phyloP scores from a whole-genome alignment of 2,797 vertebrate genomes.

The Valencia hispanica region DNA sequence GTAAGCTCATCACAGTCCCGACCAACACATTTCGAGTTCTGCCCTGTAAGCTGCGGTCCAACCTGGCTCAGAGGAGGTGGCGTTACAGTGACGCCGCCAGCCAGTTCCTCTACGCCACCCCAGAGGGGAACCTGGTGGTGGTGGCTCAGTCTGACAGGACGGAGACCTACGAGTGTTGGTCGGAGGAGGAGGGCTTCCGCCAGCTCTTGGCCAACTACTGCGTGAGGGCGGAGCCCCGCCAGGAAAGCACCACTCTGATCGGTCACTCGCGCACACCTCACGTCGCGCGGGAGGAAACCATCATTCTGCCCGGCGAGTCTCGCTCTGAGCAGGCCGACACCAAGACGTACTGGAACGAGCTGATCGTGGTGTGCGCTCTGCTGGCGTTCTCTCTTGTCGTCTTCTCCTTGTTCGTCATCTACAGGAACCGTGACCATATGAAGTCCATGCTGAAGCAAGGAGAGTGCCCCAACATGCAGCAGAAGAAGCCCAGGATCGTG shows the following conservation, averaged over 20 bases:
- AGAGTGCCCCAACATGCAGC: conserved; percentile 83
- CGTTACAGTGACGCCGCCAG: conserved; percentile 75
- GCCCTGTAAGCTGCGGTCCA: conserved; percentile 88
- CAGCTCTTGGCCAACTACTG: conserved; percentile 92
- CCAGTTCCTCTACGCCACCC: conserved; percentile 84
- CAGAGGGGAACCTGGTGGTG: conserved; percentile 87
- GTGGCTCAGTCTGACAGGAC: conserved; percentile 81
- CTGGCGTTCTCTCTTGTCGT: conserved; percentile 78
- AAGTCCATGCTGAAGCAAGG: conserved; percentile 89
- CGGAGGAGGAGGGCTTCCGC: conserved; percentile 86
- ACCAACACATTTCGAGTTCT: conserved; percentile 84
- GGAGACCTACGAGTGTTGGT: conserved; percentile 92
- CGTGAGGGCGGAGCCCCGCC: conserved; percentile 71
- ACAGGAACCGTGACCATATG: conserved; percentile 86
- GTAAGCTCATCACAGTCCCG: conserved; percentile 81
- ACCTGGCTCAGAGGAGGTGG: conserved; percentile 88
- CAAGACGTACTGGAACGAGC: conserved; percentile 91
- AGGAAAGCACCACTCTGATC: conserved; percentile 53
- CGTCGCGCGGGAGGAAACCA: conserved; percentile 57
- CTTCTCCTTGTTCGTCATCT: conserved; percentile 85
- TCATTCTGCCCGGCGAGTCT: conserved; percentile 60
- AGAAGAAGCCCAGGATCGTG: conserved; percentile 82
- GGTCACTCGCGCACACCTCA: conserved; percentile 72
- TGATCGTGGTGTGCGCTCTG: conserved; percentile 87
- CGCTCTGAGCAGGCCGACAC: conserved; percentile 70